phyloP scores from a whole-genome alignment of 2,888 invertebrate genomes.

The Leptopilina myrica region DNA sequence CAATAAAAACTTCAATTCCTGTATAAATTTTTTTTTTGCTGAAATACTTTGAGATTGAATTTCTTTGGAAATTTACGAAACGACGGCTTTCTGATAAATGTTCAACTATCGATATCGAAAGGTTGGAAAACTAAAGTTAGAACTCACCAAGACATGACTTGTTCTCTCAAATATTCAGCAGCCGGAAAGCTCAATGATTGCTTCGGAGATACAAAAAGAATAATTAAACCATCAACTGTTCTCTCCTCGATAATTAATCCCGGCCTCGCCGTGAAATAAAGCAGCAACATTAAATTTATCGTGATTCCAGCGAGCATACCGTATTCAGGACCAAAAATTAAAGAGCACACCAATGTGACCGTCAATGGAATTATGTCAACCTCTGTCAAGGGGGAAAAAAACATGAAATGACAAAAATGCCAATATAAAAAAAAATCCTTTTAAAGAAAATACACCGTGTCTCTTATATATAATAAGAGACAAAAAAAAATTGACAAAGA shows the following conservation, averaged over 20 bases:
- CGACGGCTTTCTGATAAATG: neutral
- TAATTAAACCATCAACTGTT: constrained; percentile 76
- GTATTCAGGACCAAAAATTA: constrained; percentile 84
- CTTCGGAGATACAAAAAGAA: constrained; percentile 68
- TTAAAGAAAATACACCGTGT: neutral
- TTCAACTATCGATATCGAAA: neutral
- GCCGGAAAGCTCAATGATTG: constrained; percentile 79
- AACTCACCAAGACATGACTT: constrained; percentile 69
- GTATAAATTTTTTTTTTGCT: too few species aligned
- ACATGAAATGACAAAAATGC: constrained; percentile 15
- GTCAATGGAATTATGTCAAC: constrained; percentile 84
- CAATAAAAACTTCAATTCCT: neutral
- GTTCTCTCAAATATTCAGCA: constrained; percentile 79
- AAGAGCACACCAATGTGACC: constrained; percentile 83
- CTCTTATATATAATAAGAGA: too few species aligned
- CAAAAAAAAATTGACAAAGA: neutral
- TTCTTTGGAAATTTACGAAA: too few species aligned
- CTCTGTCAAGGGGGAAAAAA: constrained; percentile 77
- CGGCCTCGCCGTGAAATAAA: constrained; percentile 83
- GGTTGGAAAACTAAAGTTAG: neutral
- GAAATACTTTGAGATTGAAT: too few species aligned
- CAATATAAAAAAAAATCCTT: constrained; percentile 11
- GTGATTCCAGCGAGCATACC: constrained; percentile 83
- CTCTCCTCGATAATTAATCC: constrained; percentile 80
- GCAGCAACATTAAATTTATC: constrained; percentile 81